A percentile compares a stretch with the other conserved stretches of the same genome.
These are phyloP conservation scores for Corythornis madagascariensis DNA, from an alignment of 2,113 vertebrate genomes.

Conservation along the genomic window DNA sequence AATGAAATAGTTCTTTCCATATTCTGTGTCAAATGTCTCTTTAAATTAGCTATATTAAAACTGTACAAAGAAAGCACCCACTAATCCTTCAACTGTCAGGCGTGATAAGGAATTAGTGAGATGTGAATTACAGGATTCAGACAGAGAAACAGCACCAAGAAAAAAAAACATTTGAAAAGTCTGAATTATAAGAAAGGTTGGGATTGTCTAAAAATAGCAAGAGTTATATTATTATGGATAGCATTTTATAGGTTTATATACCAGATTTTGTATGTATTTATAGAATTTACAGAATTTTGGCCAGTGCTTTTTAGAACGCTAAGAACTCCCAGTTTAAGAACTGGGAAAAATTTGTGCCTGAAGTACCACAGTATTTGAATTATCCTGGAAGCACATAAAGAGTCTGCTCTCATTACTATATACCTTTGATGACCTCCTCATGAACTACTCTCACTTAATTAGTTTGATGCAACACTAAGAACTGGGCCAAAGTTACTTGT, in stretches of 20 bases:
- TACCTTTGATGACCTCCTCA: background rate
- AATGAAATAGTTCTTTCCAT: background rate
- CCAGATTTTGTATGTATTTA: background rate
- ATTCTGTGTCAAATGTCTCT: background rate
- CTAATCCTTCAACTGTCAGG: background rate
- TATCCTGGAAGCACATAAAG: background rate
- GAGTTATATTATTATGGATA: background rate
- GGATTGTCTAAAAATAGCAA: background rate
- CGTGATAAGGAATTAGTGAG: background rate
- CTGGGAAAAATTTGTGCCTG: background rate
- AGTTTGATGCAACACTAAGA: background rate
- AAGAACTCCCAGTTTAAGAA: background rate
- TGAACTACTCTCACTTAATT: background rate
- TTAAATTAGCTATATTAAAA: constrained; percentile 12
- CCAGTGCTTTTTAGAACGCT: background rate
- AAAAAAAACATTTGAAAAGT: background rate
- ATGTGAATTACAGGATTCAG: background rate
- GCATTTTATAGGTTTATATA: background rate
- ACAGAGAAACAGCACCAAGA: background rate
- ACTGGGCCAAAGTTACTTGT: background rate
- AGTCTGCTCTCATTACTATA: background rate
- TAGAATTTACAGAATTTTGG: background rate
- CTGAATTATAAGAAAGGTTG: background rate
- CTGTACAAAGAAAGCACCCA: background rate
- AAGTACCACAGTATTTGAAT: background rate